These are phyloP conservation scores for Gortyna flavago DNA, from an alignment of 2,888 invertebrate genomes.

Conservation along the genomic window DNA sequence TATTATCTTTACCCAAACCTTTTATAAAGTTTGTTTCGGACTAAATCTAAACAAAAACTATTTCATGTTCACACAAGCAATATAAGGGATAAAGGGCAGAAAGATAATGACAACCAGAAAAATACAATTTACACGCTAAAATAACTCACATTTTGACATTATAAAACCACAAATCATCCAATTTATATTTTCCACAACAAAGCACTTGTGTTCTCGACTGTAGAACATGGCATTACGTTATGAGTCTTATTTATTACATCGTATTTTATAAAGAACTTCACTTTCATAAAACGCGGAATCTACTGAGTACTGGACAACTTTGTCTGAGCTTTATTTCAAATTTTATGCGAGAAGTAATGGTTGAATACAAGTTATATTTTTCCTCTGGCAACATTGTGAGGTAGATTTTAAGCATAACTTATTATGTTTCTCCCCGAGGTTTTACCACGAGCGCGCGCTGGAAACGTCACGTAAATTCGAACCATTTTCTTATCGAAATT, in stretches of 20 bases:
- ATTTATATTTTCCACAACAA: slow-evolving; percentile 33
- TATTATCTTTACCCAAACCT: slow-evolving; percentile 5
- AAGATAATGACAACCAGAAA: too few relatives aligned
- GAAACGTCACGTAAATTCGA: not conserved
- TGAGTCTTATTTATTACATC: slow-evolving; percentile 63
- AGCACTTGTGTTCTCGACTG: slow-evolving; percentile 50
- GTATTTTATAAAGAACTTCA: slow-evolving; percentile 62
- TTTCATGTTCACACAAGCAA: not conserved
- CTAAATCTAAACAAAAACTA: slow-evolving; percentile 14
- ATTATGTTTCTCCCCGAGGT: not conserved
- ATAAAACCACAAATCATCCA: slow-evolving; percentile 33
- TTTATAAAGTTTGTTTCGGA: slow-evolving; percentile 8
- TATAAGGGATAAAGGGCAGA: too few relatives aligned
- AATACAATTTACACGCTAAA: not conserved
- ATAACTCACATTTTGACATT: slow-evolving; percentile 16
- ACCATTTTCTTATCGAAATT: not conserved
- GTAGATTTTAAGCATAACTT: slow-evolving; percentile 14
- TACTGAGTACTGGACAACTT: slow-evolving; percentile 51
- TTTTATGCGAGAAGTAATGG: slow-evolving; percentile 34
- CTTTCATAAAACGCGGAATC: slow-evolving; percentile 55
- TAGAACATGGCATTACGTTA: slow-evolving; percentile 53
- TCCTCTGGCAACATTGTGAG: slow-evolving; percentile 17
- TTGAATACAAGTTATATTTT: slow-evolving; percentile 44
- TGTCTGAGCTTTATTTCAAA: slow-evolving; percentile 35
- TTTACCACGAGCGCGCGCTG: not conserved